Evolutionary conservation across 1,140 invertebrate species (phyloP), one percentile per base, ranked within the genome.

Genomic region (Solenopsis fugax): DNA sequence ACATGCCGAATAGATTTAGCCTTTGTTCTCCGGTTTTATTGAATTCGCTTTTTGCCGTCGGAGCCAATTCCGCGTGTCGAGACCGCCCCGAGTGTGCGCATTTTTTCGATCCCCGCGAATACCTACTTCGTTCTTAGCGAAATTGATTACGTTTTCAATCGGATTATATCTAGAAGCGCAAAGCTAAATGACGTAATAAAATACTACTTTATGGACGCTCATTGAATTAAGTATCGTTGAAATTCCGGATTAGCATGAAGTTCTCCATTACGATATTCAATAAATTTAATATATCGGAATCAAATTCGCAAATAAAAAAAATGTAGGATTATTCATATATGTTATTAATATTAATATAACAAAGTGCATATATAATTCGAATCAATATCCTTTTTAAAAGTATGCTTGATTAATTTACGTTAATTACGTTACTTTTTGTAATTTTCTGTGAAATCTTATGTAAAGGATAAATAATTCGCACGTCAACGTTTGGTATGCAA

Each of bases 71-170:
- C 37, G 5, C 13, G 18, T 56, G n/a, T 48, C 45, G 71, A 48
- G 48, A 54, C 34, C 16, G 34, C 24, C 9, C 29, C 29, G 29
- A 29, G 2, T 29, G 29, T 48, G 34, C 24, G 37, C 24, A 21
- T 84, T 69, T 84, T 65, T 56, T 29, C 37, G 16, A n/a, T 45
- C 41, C 10, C 29, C 80, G 5, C 54, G 21, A 45, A 21, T 34
- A 48, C 48, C 48, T 21, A 50, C 48, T 34, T 60, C 24, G 41
- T 62, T 60, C n/a, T 60, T 75, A 54, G 2, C 9, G 54, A 75
- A 82, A 84, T 50, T 75, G 80, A 60, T 84, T 60, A 58, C 45
- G 13, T 29, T 60, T 56, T 84, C 73, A 82, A 82, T 60, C 67
- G 24, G 67, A 58, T 73, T 73, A 82, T 82, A 82, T 48, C n/a